Base-by-base conservation (phyloP, 2,797 vertebrate genomes). In the Toxotes lorentzi region DNA sequence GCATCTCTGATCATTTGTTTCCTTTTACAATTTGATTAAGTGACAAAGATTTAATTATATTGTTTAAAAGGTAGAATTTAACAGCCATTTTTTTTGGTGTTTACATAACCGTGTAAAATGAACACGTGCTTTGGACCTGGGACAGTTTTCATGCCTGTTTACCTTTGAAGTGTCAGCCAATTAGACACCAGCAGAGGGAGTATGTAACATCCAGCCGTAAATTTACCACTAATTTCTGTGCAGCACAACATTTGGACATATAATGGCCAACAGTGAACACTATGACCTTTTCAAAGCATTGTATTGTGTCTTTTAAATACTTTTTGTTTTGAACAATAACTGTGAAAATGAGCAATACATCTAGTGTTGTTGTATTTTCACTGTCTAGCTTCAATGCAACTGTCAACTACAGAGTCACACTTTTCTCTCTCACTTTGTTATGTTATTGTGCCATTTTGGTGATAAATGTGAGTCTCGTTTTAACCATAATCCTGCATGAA, bases 301-400 rank as follows among this genome's bases (percentile, higher is more conserved):
- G 14, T 11, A 60, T 67, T 4, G 0, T 12, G n/a, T 54, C 30
- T 14, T 54, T 2, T 47, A 4, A n/a, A 53, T 17, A 34, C 32
- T 40, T 11, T 35, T 50, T 59, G 5, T 50, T 58, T 70, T 47
- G 1, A 9, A 57, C 5, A 1, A 24, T 57, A 21, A 2, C 3
- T 32, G 5, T 10, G 27, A 30, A 11, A 53, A 85, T 85, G 79
- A 79, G 0, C 12, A 82, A 82, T n/a, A 7, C 3, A 24, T 68
- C 79, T 7, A 27, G 1, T 62, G 12, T 66, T 10, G 24, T 35
- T 71, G 14, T 73, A 4, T 90, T 91, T 57, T 74, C 71, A 24
- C 73, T 90, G 16, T 83, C 89, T 61, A 87, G 87, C 51, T 83
- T 89, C 12, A 84, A 73, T 30, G 27, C 27, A 30, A 88, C 70